phyloP scores from a whole-genome alignment of 1,140 invertebrate species.

The Coptotermes formosanus region DNA sequence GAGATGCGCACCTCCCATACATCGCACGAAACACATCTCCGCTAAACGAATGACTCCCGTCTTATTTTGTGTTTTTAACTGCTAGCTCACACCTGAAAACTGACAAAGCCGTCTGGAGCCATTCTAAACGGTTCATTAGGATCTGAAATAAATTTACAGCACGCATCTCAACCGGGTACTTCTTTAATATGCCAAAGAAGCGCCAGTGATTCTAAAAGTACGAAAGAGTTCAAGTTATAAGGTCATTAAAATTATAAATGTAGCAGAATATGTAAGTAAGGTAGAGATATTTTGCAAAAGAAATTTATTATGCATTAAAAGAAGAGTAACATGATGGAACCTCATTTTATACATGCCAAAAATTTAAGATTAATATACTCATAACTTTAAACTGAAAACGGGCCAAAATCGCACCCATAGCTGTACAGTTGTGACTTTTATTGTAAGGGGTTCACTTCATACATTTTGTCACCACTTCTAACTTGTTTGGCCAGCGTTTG shows the following conservation, averaged over 20 bases:
- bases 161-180: background rate
- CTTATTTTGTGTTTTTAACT: background rate
- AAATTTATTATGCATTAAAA: background rate
- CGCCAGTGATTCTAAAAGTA: background rate
- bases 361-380: background rate
- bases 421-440: background rate
- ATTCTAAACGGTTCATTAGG: conserved; percentile 2
- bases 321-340: background rate
- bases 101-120: conserved; percentile 1
- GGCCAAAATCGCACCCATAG: background rate
- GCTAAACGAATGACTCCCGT: background rate
- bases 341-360: background rate
- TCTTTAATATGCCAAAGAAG: background rate
- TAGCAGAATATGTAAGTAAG: conserved; percentile 9
- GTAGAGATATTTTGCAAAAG: conserved; percentile 3
- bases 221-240: background rate
- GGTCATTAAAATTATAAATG: conserved; percentile 11
- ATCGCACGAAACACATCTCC: background rate
- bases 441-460: background rate
- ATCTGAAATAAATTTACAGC: background rate
- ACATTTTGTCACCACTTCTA: background rate
- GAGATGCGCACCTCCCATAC: background rate
- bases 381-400: background rate
- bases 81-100: background rate
- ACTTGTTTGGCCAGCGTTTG: background rate